phyloP scores from a whole-genome alignment of 2,113 vertebrate genomes.

The Notothenia rossii region DNA sequence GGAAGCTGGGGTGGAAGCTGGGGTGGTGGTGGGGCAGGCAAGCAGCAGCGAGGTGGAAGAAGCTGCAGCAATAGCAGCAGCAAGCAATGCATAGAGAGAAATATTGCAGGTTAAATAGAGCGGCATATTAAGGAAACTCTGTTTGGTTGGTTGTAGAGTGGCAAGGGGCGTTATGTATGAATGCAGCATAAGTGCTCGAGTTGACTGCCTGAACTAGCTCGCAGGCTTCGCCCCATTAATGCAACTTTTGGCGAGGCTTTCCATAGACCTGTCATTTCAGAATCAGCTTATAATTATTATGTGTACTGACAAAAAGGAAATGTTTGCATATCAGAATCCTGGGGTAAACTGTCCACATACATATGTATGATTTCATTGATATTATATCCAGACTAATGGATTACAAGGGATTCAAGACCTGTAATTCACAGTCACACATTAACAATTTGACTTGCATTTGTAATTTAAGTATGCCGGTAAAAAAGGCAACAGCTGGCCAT shows the following conservation, averaged over 20 bases:
- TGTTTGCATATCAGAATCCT: not conserved
- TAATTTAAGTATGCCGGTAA: slow-evolving; percentile 7
- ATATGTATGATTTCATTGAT: not conserved
- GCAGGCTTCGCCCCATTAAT: not conserved
- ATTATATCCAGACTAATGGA: not conserved
- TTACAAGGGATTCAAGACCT: not conserved
- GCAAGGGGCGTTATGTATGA: too few relatives aligned
- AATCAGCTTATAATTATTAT: not conserved
- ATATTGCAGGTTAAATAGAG: too few relatives aligned
- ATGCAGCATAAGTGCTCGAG: too few relatives aligned
- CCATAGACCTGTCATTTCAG: slow-evolving; percentile 12
- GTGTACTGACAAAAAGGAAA: not conserved
- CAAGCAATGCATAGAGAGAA: too few relatives aligned
- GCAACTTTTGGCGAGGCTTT: not conserved
- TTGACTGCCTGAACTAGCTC: too few relatives aligned
- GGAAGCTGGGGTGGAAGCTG: too few relatives aligned
- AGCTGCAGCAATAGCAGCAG: too few relatives aligned
- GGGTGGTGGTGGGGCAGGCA: too few relatives aligned
- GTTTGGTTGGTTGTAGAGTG: too few relatives aligned
- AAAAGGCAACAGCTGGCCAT: slow-evolving; percentile 47
- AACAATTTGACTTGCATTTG: slow-evolving; percentile 28
- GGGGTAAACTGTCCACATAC: not conserved
- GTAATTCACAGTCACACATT: slow-evolving; percentile 11
- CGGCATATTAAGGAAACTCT: too few relatives aligned
- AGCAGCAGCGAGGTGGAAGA: too few relatives aligned